Evolutionary conservation across 2,797 vertebrate genomes (phyloP).

Genomic region (Phrynocephalus forsythii): DNA sequence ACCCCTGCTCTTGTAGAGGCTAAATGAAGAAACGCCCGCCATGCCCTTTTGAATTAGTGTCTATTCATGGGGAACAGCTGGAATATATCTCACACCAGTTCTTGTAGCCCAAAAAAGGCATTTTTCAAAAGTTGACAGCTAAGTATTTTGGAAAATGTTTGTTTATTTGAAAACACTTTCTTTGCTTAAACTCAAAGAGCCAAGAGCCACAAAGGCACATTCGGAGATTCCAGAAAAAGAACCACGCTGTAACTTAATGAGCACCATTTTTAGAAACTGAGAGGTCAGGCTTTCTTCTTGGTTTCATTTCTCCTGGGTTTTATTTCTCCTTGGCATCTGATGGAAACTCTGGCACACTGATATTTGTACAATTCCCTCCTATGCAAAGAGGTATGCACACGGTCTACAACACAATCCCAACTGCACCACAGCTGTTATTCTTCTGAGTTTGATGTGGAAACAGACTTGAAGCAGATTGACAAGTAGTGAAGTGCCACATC

Average conservation of each 20-base stretch:
- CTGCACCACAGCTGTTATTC: not conserved
- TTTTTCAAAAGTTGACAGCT: constrained; percentile 31
- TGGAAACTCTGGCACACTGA: not conserved
- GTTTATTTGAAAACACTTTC: constrained; percentile 27
- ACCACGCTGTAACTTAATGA: not conserved
- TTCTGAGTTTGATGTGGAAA: not conserved
- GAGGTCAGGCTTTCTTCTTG: constrained; percentile 6
- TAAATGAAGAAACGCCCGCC: constrained; percentile 27
- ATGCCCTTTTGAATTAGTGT: constrained; percentile 35
- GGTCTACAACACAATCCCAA: not conserved
- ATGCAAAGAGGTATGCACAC: not conserved
- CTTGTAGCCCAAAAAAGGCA: constrained; percentile 29
- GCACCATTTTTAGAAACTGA: not conserved
- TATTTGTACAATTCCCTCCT: not conserved
- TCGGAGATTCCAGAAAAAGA: not conserved
- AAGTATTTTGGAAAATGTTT: constrained; percentile 43
- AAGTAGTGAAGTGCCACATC: not conserved
- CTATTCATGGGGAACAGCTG: constrained; percentile 27
- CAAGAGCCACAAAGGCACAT: constrained; percentile 17
- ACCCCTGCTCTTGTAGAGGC: constrained; percentile 17
- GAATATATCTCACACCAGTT: constrained; percentile 20
- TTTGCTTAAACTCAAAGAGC: constrained; percentile 28
- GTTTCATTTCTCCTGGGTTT: not conserved
- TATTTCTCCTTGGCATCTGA: not conserved
- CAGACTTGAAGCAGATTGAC: not conserved